Evolutionary conservation across 2,113 vertebrate species (phyloP).

Genomic region (Bothrops jararaca): DNA sequence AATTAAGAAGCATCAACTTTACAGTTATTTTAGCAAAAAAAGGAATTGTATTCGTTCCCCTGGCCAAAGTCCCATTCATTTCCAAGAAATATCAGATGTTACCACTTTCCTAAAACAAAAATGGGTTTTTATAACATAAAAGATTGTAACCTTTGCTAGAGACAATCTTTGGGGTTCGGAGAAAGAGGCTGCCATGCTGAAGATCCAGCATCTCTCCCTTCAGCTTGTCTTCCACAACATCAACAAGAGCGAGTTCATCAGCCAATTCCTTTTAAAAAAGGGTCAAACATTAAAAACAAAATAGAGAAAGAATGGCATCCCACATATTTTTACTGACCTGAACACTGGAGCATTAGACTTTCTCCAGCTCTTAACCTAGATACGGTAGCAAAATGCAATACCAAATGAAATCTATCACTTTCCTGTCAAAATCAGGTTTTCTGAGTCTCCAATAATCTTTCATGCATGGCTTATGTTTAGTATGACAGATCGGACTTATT

Average conservation of each 20-base stretch:
- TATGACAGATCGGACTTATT: background rate
- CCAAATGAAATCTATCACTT: background rate
- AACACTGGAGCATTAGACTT: background rate
- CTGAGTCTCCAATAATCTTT: background rate
- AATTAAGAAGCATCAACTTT: background rate
- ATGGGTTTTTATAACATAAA: background rate
- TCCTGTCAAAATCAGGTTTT: background rate
- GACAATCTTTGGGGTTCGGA: slow-evolving; percentile 93
- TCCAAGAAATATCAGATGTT: background rate
- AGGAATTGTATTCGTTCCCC: background rate
- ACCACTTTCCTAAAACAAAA: background rate
- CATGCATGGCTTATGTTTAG: background rate
- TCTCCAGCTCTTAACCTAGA: background rate
- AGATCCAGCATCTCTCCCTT: slow-evolving; percentile 96
- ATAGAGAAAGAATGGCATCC: background rate
- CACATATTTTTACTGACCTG: background rate
- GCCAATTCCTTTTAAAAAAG: slow-evolving; percentile 85
- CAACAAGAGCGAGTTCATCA: slow-evolving; percentile 94
- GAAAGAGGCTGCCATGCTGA: slow-evolving; percentile 96
- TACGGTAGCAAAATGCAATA: background rate
- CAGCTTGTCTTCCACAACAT: slow-evolving; percentile 96
- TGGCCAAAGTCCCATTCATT: background rate
- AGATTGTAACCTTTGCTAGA: slow-evolving; percentile 87
- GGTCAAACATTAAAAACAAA: background rate
- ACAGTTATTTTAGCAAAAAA: background rate